Conservation (phyloP, 2,113 vertebrate genomes). For the Hypocryptadius cinnamomeus region DNA sequence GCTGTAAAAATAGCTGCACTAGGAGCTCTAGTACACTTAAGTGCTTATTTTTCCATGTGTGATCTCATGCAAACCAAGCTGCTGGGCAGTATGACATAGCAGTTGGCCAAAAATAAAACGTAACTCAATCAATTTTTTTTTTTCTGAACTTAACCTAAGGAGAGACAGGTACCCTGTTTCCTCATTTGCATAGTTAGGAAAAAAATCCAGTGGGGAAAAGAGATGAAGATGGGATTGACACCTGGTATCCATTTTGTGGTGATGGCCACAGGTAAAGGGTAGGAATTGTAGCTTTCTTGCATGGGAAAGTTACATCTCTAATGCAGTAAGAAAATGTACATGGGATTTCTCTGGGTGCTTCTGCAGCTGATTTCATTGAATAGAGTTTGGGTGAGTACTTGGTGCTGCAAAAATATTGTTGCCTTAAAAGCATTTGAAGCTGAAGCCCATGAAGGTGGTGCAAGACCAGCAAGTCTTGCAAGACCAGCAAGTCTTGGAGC, state of each 20-base stretch:
- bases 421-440: not conserved
- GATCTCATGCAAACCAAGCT: constrained; percentile 51
- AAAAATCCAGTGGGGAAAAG: not conserved
- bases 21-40: constrained; percentile 22
- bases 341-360: not conserved
- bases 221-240: not conserved
- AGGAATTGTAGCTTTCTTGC: not conserved
- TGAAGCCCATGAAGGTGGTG: not conserved
- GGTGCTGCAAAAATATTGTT: not conserved
- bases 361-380: not conserved
- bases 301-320: not conserved
- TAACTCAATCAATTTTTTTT: not conserved
- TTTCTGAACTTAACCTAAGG: not conserved
- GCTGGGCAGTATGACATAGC: constrained; percentile 32
- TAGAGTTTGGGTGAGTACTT: not conserved
- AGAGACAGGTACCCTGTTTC: not conserved
- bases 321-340: not conserved
- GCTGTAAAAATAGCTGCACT: constrained; percentile 20
- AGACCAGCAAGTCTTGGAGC: not conserved
- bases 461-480: not conserved
- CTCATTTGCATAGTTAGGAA: not conserved
- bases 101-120: constrained; percentile 21
- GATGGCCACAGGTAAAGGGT: not conserved
- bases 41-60: constrained; percentile 52
- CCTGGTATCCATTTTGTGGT: not conserved